These are phyloP conservation scores for Pinna nobilis DNA, from an alignment of 1,140 invertebrate species.

Conservation along the genomic window DNA sequence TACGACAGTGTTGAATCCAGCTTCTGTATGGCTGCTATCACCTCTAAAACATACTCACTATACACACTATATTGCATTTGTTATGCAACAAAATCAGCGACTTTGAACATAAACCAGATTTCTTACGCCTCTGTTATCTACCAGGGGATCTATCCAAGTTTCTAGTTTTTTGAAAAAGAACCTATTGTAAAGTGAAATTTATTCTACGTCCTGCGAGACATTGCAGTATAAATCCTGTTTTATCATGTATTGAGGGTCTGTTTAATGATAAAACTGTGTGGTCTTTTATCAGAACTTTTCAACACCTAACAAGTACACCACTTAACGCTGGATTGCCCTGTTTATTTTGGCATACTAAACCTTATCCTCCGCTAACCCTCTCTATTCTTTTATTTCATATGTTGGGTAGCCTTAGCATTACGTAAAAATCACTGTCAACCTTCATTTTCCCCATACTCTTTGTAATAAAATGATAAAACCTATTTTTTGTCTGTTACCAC, in stretches of 20 bases:
- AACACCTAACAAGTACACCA: slow-evolving; percentile 20
- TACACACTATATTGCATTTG: no score
- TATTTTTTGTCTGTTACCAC: slow-evolving; percentile 10
- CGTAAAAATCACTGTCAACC: slow-evolving; percentile 7
- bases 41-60: no score
- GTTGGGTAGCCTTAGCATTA: slow-evolving; percentile 4
- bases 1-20: no score
- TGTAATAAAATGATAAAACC: neutral
- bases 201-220: no score
- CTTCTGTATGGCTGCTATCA: no score
- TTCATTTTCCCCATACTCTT: slow-evolving; percentile 10
- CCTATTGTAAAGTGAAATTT: no score
- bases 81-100: no score
- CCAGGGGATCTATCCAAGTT: slow-evolving; percentile 3
- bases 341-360: neutral
- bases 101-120: slow-evolving; percentile 12
- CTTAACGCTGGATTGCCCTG: neutral
- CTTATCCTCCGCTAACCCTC: slow-evolving; percentile 4
- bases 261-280: slow-evolving; percentile 25
- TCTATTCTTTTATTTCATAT: slow-evolving; percentile 12
- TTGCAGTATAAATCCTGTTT: no score
- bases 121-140: slow-evolving; percentile 9
- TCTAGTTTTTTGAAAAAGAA: no score
- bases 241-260: no score
- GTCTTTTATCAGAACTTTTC: slow-evolving; percentile 20